These are phyloP conservation scores for Spatula clypeata DNA, from an alignment of 2,797 vertebrate genomes.

Conservation along the genomic window DNA sequence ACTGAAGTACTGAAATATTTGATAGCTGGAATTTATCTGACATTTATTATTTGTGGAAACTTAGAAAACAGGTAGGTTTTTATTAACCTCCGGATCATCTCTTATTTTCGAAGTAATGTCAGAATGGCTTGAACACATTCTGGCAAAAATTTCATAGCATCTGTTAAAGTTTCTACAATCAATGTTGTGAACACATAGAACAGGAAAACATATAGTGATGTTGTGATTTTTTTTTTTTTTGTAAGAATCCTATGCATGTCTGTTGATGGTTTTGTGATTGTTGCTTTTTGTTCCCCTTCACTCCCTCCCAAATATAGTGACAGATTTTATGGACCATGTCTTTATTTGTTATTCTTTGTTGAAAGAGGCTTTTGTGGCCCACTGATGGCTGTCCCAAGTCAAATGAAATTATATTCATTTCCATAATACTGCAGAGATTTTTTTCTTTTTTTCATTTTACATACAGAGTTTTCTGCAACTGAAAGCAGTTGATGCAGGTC, in stretches of 20 bases:
- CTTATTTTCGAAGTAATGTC: slow-evolving; percentile 64
- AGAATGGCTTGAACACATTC: slow-evolving; percentile 15
- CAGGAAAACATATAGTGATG: not conserved
- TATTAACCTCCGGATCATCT: slow-evolving; percentile 72
- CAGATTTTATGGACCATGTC: slow-evolving; percentile 14
- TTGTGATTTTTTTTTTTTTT: not conserved
- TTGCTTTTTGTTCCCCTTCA: not conserved
- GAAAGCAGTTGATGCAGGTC: slow-evolving; percentile 27
- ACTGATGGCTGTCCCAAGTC: not conserved
- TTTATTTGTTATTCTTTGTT: slow-evolving; percentile 39
- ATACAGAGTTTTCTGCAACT: slow-evolving; percentile 17
- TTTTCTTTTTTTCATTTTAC: not conserved
- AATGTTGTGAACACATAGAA: slow-evolving; percentile 1
- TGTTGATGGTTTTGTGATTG: not conserved
- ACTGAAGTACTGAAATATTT: slow-evolving; percentile 73
- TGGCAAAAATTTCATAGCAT: slow-evolving; percentile 70
- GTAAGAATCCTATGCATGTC: not conserved
- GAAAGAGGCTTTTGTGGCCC: slow-evolving; percentile 23
- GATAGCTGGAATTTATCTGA: slow-evolving; percentile 71
- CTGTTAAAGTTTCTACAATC: slow-evolving; percentile 52
- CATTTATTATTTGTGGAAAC: slow-evolving; percentile 76
- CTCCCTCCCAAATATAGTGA: not conserved
- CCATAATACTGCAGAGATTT: not conserved
- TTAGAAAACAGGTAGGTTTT: slow-evolving; percentile 64
- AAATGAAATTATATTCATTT: slow-evolving; percentile 30